Evolutionary conservation across 2,888 invertebrate genomes (phyloP).

Genomic region (Tetramorium bicarinatum): DNA sequence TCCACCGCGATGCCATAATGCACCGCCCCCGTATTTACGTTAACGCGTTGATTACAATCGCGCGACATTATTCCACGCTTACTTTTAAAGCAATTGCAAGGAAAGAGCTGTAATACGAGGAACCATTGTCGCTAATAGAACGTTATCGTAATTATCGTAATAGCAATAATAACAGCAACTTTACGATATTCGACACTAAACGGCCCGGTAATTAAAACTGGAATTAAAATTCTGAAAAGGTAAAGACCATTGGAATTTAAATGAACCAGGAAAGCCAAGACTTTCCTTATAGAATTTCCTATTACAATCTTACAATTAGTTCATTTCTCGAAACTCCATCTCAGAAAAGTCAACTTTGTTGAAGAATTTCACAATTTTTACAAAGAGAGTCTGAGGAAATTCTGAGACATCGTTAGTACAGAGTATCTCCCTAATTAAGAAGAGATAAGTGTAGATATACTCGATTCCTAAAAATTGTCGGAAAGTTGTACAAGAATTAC

Average conservation of each 20-base stretch:
- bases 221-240: constrained; percentile 31
- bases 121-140: neutral
- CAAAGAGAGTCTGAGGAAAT: neutral
- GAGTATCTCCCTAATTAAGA: neutral
- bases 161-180: constrained; percentile 3
- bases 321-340: neutral
- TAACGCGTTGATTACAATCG: constrained; percentile 34
- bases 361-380: neutral
- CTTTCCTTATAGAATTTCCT: constrained; percentile 14
- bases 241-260: constrained; percentile 11
- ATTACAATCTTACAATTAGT: neutral
- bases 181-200: constrained; percentile 8
- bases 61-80: neutral
- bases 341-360: neutral
- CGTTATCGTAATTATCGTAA: constrained; percentile 23
- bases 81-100: neutral
- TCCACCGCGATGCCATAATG: constrained; percentile 35
- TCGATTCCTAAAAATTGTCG: neutral
- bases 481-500: neutral
- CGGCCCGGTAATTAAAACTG: constrained; percentile 14
- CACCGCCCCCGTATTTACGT: constrained; percentile 22
- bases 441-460: neutral
- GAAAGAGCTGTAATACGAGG: neutral
- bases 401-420: neutral
- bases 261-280: neutral